Conservation (phyloP, 2,888 invertebrate genomes). For the Augiades crinisus region DNA sequence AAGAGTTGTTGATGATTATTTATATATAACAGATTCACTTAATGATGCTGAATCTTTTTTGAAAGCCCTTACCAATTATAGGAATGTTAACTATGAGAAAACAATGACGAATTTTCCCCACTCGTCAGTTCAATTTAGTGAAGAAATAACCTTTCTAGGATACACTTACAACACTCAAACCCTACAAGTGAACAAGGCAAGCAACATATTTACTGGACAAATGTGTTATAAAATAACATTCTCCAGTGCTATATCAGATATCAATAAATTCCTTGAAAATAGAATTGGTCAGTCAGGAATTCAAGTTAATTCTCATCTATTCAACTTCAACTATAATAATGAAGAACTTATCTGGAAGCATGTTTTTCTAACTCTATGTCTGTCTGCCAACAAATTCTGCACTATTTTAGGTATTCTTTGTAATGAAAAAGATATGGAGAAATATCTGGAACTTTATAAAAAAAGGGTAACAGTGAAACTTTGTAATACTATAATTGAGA, state of each 20-base stretch:
- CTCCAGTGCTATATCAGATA: constrained; percentile 50
- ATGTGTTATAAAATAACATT: constrained; percentile 75
- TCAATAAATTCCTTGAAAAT: constrained; percentile 62
- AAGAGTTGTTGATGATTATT: constrained; percentile 74
- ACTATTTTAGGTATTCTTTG: constrained; percentile 65
- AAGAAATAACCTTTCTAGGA: constrained; percentile 66
- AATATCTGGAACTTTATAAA: constrained; percentile 58
- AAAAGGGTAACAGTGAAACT: constrained; percentile 66
- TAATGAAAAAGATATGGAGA: constrained; percentile 49
- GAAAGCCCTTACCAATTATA: constrained; percentile 55
- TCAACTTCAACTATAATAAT: constrained; percentile 60
- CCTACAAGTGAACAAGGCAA: constrained; percentile 62
- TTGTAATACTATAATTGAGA: constrained; percentile 59
- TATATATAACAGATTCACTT: constrained; percentile 67
- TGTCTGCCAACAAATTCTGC: constrained; percentile 75
- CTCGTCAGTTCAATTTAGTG: constrained; percentile 45
- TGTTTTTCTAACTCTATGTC: constrained; percentile 64
- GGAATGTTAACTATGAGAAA: constrained; percentile 68
- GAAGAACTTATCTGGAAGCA: constrained; percentile 65
- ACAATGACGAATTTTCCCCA: constrained; percentile 64
- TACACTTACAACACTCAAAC: constrained; percentile 60
- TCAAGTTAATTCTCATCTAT: constrained; percentile 65
- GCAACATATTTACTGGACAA: constrained; percentile 60
- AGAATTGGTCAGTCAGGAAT: constrained; percentile 70
- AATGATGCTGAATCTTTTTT: constrained; percentile 60